phyloP scores from a whole-genome alignment of 2,888 invertebrate genomes.

The Nemotelus nigrinus region DNA sequence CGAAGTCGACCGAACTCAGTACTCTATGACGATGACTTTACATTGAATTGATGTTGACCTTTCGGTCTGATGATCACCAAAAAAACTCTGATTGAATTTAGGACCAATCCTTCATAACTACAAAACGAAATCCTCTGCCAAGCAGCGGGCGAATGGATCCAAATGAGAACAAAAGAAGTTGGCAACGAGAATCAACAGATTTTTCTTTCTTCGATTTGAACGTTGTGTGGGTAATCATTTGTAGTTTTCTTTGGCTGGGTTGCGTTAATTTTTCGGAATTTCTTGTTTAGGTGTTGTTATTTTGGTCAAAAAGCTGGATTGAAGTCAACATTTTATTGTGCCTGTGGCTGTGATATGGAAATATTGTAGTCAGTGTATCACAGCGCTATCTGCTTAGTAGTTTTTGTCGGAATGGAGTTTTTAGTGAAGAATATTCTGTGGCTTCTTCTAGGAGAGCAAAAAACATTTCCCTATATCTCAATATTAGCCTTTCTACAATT shows the following conservation, averaged over 20 bases:
- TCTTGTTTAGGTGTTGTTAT: not conserved
- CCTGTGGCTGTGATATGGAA: no score
- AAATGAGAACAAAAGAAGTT: not conserved
- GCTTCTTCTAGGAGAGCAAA: no score
- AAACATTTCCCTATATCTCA: no score
- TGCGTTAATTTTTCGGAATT: not conserved
- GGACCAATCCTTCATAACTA: conserved; percentile 38
- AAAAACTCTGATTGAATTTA: conserved; percentile 47
- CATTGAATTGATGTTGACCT: conserved; percentile 47
- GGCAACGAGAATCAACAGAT: not conserved
- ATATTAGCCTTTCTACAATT: no score
- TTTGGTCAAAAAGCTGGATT: not conserved
- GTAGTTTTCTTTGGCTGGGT: not conserved
- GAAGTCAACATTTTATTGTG: no score
- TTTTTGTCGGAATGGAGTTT: no score
- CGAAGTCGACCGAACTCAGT: not conserved
- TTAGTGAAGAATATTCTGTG: no score
- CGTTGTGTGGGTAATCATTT: not conserved
- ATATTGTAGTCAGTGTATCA: no score
- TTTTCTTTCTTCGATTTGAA: not conserved
- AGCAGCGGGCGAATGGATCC: not conserved
- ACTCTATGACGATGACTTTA: conserved; percentile 18
- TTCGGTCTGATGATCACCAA: conserved; percentile 46
- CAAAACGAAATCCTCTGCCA: not conserved
- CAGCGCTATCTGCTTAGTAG: no score